Evolutionary conservation across 2,797 vertebrate genomes (phyloP).

Genomic region (Phoebastria nigripes): DNA sequence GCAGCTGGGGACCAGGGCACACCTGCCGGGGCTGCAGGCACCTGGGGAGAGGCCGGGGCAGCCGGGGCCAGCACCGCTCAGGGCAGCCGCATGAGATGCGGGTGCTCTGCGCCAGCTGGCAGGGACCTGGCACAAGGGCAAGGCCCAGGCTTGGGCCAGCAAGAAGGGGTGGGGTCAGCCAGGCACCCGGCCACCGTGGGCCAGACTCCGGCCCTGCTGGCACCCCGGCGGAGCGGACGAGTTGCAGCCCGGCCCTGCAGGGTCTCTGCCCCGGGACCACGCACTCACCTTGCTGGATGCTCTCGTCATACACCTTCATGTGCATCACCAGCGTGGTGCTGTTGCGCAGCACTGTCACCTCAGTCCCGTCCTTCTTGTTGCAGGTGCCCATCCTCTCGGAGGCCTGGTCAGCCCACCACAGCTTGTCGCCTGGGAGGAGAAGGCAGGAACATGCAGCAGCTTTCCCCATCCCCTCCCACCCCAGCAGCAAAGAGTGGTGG

Average conservation of each 20-base stretch:
- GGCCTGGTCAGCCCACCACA: conserved; percentile 97
- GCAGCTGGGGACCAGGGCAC: fast-evolving
- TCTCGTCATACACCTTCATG: conserved; percentile 95
- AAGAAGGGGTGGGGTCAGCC: background rate
- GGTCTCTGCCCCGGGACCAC: fast-evolving
- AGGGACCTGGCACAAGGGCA: fast-evolving
- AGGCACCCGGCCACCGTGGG: fast-evolving
- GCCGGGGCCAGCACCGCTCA: fast-evolving
- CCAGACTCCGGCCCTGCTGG: background rate
- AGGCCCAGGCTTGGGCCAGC: background rate
- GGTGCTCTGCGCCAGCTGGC: background rate
- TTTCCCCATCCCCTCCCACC: fast-evolving
- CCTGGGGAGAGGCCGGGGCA: background rate
- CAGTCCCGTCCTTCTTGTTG: conserved; percentile 85
- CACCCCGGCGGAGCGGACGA: fast-evolving
- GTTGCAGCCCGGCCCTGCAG: fast-evolving
- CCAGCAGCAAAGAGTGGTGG: background rate
- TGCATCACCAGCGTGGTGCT: conserved; percentile 94
- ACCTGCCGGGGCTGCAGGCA: fast-evolving
- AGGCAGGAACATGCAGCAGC: background rate
- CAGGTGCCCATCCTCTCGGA: conserved; percentile 93
- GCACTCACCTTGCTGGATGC: conserved; percentile 82
- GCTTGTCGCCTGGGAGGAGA: conserved; percentile 81
- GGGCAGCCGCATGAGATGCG: fast-evolving
- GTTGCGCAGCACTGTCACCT: conserved; percentile 84